These are phyloP conservation scores for Drosophila paramelanica DNA, from an alignment of 2,888 invertebrate genomes.

Conservation along the genomic window DNA sequence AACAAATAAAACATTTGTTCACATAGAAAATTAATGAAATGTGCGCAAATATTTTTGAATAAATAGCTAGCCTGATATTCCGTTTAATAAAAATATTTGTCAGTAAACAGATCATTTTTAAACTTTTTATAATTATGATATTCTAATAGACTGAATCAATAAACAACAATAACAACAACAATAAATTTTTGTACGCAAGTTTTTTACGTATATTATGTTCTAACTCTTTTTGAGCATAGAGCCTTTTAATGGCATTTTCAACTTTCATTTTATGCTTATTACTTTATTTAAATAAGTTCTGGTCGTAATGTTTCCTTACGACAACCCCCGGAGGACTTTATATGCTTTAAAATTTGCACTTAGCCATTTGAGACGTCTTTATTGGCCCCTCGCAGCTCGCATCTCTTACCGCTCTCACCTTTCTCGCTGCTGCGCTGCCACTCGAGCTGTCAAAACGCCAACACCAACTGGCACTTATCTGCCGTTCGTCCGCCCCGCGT, in stretches of 20 bases:
- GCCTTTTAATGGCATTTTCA: background rate
- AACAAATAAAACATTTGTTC: too few species aligned
- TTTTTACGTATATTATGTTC: too few species aligned
- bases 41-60: too few species aligned
- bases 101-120: too few species aligned
- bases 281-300: background rate
- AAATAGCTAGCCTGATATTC: too few species aligned
- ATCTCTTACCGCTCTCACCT: background rate
- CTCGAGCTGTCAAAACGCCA: constrained; percentile 64
- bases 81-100: too few species aligned
- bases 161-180: too few species aligned
- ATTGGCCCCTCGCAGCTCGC: background rate
- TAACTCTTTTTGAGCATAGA: too few species aligned
- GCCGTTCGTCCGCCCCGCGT: constrained; percentile 9
- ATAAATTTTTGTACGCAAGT: too few species aligned
- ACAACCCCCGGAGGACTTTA: constrained; percentile 1
- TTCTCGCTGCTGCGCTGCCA: constrained; percentile 19
- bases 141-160: too few species aligned
- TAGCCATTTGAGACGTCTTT: constrained; percentile 10
- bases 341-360: constrained; percentile 13
- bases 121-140: too few species aligned
- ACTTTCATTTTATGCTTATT: background rate
- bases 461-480: constrained; percentile 58
- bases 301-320: background rate
- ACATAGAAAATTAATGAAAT: too few species aligned